Evolutionary conservation across 2,113 vertebrate species (phyloP), one percentile per base, ranked within the genome.

Genomic region (Brachypteracias leptosomus): DNA sequence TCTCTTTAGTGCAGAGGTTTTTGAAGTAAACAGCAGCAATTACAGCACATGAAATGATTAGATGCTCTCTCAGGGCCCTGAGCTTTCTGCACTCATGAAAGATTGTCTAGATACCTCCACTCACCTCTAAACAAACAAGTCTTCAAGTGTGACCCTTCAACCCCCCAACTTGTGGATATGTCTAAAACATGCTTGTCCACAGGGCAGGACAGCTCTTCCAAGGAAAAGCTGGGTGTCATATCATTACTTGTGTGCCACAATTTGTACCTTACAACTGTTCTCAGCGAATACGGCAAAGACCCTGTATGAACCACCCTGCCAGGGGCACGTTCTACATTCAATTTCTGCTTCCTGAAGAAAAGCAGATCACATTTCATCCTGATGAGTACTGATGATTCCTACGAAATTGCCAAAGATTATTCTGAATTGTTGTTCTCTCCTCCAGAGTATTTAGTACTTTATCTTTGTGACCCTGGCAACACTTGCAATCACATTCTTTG

Each of bases 21-120:
- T 86, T 70, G 61, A 93, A 91, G 66, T 22, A 74, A 80, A n/a
- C 46, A 61, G 63, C 68, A 92, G 52, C 68, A 86, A 83, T n/a
- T 63, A 33, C 55, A 86, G 35, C 26, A 66, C 13, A 33, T 16
- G 7, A 1, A 70, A 35, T 0, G 0, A 49, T 58, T 67, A 83
- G 59, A 66, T 22, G 22, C 31, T 86, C 49, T 70, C 47, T 77
- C 49, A 52, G 59, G 18, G 85, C 49, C 47, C 31, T 26, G 19
- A 68, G 55, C 33, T 57, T 73, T 35, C 31, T 5, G 26, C 33
- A 47, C 36, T 75, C 33, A 24, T 7, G 5, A 26, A 86, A 74
- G 38, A 44, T 16, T 52, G 20, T 26, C 65, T 72, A 47, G 62
- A 35, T 75, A 77, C 18, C 35, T 77, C 65, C 42, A 55, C 55